These are phyloP conservation scores for Enteromius treurensis DNA, from an alignment of 2,797 vertebrate species.

Conservation along the genomic window DNA sequence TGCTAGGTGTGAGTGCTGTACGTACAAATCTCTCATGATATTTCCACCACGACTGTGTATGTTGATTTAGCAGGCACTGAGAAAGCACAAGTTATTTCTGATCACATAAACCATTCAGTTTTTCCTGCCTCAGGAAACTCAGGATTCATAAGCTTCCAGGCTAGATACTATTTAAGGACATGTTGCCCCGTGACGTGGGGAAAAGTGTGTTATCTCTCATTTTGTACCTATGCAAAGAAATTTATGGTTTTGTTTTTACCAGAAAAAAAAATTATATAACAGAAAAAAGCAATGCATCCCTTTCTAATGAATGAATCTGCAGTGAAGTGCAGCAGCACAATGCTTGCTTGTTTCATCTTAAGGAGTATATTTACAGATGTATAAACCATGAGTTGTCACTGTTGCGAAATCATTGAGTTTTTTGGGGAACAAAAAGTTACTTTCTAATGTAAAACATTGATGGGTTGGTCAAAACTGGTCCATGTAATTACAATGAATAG, in stretches of 20 bases:
- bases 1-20: conserved; percentile 38
- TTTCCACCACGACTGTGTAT: conserved; percentile 38
- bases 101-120: conserved; percentile 37
- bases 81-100: conserved; percentile 57
- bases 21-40: conserved; percentile 38
- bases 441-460: background rate
- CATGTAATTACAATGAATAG: background rate
- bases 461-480: background rate
- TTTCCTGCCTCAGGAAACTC: conserved; percentile 51
- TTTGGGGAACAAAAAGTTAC: background rate
- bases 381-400: background rate
- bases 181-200: conserved; percentile 12
- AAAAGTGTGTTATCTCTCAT: conserved; percentile 9
- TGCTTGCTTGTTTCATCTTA: background rate
- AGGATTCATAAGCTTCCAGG: conserved; percentile 32
- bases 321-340: background rate
- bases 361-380: background rate
- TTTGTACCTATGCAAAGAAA: background rate
- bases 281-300: background rate
- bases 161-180: conserved; percentile 54
- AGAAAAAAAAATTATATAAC: conserved; percentile 4
- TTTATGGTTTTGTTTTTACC: conserved; percentile 1
- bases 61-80: conserved; percentile 16
- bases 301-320: conserved; percentile 15
- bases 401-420: conserved; percentile 50